Base-by-base conservation (phyloP, 2,888 invertebrate genomes). In the Apodemia zela region DNA sequence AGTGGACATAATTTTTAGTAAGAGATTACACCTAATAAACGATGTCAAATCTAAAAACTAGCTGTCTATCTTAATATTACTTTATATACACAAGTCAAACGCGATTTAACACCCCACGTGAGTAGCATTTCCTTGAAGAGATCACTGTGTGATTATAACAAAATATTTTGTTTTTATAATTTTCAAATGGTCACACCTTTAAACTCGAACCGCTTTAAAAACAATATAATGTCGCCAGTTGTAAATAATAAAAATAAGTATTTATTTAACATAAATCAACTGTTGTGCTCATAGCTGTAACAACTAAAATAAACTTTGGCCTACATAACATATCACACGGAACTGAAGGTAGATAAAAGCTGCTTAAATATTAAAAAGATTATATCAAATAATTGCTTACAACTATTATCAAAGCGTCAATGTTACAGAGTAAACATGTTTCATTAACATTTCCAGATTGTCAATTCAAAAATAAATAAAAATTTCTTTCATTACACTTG, bases 241-340 rank as follows among this genome's bases (percentile, higher is more conserved):
- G 10, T 47, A 47, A 18, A 54, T 59, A 42, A 62, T 59, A n/a
- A 47, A 62, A 51, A n/a, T 18, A 15, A 42, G 42, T 42, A 15
- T 42, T 42, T 45, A 42, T 58, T 47, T 33, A 47, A 45, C 29
- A 62, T 47, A 42, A 62, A 62, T 18, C 51, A 61, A 62, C 45
- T 5, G 29, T 45, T 73, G 73, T 74, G 83, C 81, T 82, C 72
- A 74, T 68, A 82, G 80, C 81, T 71, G 69, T 75, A 80, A 80
- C 71, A 79, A 82, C 79, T 83, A 78, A 84, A 82, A 82, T 83
- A 85, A 83, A 85, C 86, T 88, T 87, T 88, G 88, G 87, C 82
- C 73, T 80, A 73, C 71, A 73, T 76, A 72, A 75, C 76, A 76
- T 73, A 84, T 83, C 84, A 83, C 82, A 83, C 72, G 72, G 72